Evolutionary conservation across 2,888 invertebrate species (phyloP).

Genomic region (Nasonovia ribisnigri): DNA sequence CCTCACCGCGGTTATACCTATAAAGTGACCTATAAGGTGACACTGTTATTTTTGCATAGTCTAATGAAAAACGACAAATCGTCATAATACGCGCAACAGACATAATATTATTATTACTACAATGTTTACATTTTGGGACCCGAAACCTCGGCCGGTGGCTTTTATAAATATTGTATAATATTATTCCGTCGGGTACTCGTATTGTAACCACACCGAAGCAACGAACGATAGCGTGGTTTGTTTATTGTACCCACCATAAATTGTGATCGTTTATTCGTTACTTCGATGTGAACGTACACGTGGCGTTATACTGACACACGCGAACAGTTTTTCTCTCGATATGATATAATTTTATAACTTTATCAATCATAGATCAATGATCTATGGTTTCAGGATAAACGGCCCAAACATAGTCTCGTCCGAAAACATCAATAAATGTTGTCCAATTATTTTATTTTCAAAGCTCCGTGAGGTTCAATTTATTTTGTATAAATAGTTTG

Average conservation of each 20-base stretch:
- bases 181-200: background rate
- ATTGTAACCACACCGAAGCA: background rate
- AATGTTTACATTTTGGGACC: background rate
- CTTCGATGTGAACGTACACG: background rate
- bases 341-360: background rate
- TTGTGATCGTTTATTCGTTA: background rate
- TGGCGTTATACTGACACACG: background rate
- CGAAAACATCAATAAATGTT: background rate
- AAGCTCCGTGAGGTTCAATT: too few species aligned
- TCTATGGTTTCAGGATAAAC: background rate
- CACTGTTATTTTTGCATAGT: background rate
- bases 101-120: background rate
- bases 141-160: background rate
- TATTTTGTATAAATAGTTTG: background rate
- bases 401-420: background rate
- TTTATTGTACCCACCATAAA: background rate
- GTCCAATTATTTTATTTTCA: too few species aligned
- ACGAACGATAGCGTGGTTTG: background rate
- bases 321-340: background rate
- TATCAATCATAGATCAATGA: background rate
- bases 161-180: background rate
- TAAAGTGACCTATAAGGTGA: fast-evolving
- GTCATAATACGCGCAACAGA: background rate
- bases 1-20: background rate
- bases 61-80: background rate